A percentile compares a stretch with the other conserved stretches of the same genome.
Evolutionary conservation across 2,888 invertebrate genomes (phyloP).

Genomic region (Sesia bembeciformis): DNA sequence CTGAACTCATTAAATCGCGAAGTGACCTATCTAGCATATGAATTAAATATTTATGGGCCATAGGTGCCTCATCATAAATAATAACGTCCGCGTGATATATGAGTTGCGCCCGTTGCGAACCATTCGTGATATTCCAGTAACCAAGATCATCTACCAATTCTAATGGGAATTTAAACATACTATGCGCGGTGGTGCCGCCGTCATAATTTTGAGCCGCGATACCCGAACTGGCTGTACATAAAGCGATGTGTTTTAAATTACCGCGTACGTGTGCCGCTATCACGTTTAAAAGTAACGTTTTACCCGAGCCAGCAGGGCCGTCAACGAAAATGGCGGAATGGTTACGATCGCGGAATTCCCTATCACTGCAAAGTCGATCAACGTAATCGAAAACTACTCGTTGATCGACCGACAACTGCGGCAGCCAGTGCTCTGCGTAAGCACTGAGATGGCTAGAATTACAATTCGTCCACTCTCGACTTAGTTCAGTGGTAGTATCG

Average conservation of each 20-base stretch:
- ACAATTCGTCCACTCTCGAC: neutral
- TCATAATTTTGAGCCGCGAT: constrained; percentile 1
- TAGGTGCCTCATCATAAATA: constrained; percentile 6
- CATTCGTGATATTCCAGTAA: neutral
- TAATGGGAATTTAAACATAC: constrained; percentile 4
- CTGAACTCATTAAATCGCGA: constrained; percentile 3
- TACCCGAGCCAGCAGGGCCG: constrained; percentile 4
- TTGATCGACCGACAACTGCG: neutral
- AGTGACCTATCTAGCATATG: constrained; percentile 4
- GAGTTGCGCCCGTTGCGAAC: constrained; percentile 1
- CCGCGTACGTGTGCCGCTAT: constrained; percentile 1
- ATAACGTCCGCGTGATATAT: constrained; percentile 1
- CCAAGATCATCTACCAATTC: constrained; percentile 2
- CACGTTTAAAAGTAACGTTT: constrained; percentile 2
- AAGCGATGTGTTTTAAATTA: neutral
- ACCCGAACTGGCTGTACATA: constrained; percentile 1
- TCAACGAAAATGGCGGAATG: constrained; percentile 1
- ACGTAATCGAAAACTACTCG: neutral
- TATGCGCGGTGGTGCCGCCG: constrained; percentile 3
- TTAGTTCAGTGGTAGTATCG: neutral
- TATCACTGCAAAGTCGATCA: neutral
- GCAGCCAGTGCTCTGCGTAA: neutral
- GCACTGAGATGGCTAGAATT: neutral
- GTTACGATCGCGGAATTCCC: neutral
- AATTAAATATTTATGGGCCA: constrained; percentile 5